Evolutionary conservation across 2,113 vertebrate species (phyloP).

Genomic region (Coryphaenoides rupestris): DNA sequence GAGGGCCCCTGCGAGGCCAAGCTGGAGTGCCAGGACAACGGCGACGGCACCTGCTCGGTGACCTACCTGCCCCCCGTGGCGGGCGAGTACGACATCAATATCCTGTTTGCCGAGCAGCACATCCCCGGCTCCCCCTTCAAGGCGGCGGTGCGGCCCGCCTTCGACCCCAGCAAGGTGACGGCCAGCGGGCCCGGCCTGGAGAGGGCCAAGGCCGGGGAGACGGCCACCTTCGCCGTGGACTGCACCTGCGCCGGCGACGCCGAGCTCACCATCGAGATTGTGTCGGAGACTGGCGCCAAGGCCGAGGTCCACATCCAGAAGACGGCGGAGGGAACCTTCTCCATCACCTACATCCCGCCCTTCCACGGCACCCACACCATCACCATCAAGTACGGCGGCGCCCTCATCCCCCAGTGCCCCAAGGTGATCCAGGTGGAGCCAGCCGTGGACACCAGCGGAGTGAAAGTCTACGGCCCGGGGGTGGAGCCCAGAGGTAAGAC

Average conservation of each 20-base stretch:
- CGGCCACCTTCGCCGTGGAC: conserved; percentile 86
- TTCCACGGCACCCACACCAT: conserved; percentile 88
- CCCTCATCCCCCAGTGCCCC: conserved; percentile 86
- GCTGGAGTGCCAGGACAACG: conserved; percentile 90
- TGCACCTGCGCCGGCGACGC: conserved; percentile 86
- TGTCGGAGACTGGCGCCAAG: conserved; percentile 83
- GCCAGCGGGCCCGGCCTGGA: conserved; percentile 87
- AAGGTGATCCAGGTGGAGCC: conserved; percentile 84
- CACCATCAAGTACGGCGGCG: conserved; percentile 89
- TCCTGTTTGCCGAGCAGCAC: conserved; percentile 85
- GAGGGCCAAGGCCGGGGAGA: conserved; percentile 78
- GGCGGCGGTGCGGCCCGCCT: conserved; percentile 73
- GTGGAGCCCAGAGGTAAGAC: conserved; percentile 85
- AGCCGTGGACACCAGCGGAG: conserved; percentile 78
- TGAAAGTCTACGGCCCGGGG: conserved; percentile 89
- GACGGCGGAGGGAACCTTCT: conserved; percentile 86
- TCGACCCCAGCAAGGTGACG: conserved; percentile 86
- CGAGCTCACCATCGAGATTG: conserved; percentile 91
- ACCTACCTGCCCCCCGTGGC: conserved; percentile 85
- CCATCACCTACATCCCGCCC: conserved; percentile 87
- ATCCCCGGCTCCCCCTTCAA: conserved; percentile 92
- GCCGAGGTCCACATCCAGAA: conserved; percentile 90
- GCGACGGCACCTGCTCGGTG: conserved; percentile 87
- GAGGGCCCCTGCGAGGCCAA: conserved; percentile 91
- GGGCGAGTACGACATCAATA: conserved; percentile 87